Evolutionary conservation across 2,797 vertebrate species (phyloP).

Genomic region (Microcaecilia unicolor): DNA sequence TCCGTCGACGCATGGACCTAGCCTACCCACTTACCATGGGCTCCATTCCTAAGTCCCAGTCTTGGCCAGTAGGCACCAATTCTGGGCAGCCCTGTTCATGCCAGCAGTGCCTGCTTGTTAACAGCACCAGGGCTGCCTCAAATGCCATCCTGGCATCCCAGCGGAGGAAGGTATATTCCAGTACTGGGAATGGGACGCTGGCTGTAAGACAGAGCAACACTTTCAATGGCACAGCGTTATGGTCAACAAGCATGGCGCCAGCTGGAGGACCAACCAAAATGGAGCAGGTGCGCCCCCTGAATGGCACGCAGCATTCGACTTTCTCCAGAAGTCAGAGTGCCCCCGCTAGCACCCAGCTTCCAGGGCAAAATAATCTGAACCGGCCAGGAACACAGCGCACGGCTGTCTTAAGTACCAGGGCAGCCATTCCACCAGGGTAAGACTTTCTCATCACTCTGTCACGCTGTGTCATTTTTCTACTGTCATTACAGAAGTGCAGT

Average conservation of each 20-base stretch:
- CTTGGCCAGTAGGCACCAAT: constrained; percentile 85
- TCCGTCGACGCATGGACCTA: constrained; percentile 87
- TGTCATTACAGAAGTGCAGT: no score
- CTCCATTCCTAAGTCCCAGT: constrained; percentile 92
- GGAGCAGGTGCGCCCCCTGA: constrained; percentile 54
- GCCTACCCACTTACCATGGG: constrained; percentile 91
- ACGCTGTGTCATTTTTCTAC: no score
- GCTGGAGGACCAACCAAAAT: constrained; percentile 46
- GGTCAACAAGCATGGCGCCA: constrained; percentile 48
- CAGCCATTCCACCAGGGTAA: constrained; percentile 84
- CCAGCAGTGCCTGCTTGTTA: constrained; percentile 86
- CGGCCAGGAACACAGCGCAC: constrained; percentile 77
- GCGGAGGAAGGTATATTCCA: constrained; percentile 65
- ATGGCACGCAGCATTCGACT: constrained; percentile 23
- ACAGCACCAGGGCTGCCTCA: constrained; percentile 83
- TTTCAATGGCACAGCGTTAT: constrained; percentile 68
- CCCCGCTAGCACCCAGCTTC: constrained; percentile 49
- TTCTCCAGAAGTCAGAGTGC: constrained; percentile 59
- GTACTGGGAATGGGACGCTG: constrained; percentile 34
- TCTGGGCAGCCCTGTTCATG: constrained; percentile 83
- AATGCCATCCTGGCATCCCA: constrained; percentile 88
- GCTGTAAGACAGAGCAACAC: constrained; percentile 77
- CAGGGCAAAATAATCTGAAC: constrained; percentile 92
- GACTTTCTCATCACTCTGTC: no score
- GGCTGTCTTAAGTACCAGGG: constrained; percentile 59